Evolutionary conservation across 2,113 vertebrate species (phyloP), one percentile per base, ranked within the genome.

Genomic region (Actenoides lindsayi): DNA sequence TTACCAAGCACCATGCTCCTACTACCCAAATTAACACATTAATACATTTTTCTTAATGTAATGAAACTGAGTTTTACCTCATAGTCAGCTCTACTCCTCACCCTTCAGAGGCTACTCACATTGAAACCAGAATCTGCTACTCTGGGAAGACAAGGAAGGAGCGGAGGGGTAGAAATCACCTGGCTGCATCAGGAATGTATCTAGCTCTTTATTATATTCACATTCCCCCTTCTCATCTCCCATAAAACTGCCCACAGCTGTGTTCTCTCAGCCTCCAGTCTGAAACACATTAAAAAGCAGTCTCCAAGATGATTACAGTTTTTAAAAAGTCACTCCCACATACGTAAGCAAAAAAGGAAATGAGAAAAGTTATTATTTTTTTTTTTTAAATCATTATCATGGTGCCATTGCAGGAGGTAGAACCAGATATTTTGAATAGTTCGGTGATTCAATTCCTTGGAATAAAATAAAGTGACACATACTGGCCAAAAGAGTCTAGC

Each of bases 261-360:
- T 68, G 69, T 71, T 91, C 93, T 87, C 77, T 87, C 89, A 89
- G 69, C 31, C 62, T 95, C 64, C 12, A 3, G 30, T 79, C 81
- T 91, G 81, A 91, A 87, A 87, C 78, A 85, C 53, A 73, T 62
- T 80, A 95, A 95, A 89, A 96, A 94, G 63, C 33, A 84, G 65
- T 16, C 73, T 84, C 69, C 48, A 89, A 93, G 57, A 94, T 8
- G 3, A 87, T 63, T 93, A 63, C n/a, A 68, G 56, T 31, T 89
- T 90, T 93, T 60, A 14, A 60, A 68, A 75, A 93, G 74, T 79
- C 89, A 91, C 77, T 96, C 91, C 84, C 74, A 85, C 91, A 57
- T 28, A 87, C 14, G 13, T 16, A 89, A 79, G 68, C 59, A 83
- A 83, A 80, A 27, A 82, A 89, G 67, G 53, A 93, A 93, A 87